A percentile compares a stretch with the other conserved stretches of the same genome.
Conservation (phyloP, 1,140 invertebrate species). For the Lordiphosa collinella region DNA sequence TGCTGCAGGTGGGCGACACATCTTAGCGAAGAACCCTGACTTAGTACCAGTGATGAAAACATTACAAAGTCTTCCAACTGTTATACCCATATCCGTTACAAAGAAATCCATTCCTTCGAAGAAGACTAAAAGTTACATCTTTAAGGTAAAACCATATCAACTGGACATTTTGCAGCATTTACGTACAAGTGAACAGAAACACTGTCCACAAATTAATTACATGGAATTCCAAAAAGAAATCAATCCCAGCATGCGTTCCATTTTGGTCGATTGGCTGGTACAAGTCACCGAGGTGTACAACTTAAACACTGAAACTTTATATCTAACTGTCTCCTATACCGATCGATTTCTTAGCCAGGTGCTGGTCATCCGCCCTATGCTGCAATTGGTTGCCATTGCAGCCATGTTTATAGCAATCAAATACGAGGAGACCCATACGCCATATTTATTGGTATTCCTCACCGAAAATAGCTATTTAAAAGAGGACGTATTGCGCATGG, state of each 20-base stretch:
- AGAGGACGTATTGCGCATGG: neutral
- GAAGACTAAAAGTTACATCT: neutral
- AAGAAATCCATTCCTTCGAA: no score
- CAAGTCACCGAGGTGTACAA: neutral
- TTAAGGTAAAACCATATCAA: neutral
- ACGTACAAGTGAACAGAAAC: neutral
- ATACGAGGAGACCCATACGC: neutral
- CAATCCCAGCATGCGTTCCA: neutral
- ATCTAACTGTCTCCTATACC: neutral
- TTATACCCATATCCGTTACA: no score
- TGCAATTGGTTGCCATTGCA: neutral
- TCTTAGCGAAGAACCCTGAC: no score
- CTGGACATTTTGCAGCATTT: neutral
- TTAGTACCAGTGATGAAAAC: no score
- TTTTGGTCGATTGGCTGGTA: neutral
- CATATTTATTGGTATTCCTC: neutral
- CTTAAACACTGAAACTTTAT: neutral
- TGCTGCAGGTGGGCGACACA: no score
- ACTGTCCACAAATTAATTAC: neutral
- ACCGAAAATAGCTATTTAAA: neutral
- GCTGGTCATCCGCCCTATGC: no score
- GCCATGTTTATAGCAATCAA: neutral
- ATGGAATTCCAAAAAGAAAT: neutral
- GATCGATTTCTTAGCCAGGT: conserved; percentile 1
- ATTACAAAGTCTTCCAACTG: no score